A percentile compares a stretch with the other conserved stretches of the same genome.
Conservation (phyloP, 2,888 invertebrate species). For the Epistrophe eligans region DNA sequence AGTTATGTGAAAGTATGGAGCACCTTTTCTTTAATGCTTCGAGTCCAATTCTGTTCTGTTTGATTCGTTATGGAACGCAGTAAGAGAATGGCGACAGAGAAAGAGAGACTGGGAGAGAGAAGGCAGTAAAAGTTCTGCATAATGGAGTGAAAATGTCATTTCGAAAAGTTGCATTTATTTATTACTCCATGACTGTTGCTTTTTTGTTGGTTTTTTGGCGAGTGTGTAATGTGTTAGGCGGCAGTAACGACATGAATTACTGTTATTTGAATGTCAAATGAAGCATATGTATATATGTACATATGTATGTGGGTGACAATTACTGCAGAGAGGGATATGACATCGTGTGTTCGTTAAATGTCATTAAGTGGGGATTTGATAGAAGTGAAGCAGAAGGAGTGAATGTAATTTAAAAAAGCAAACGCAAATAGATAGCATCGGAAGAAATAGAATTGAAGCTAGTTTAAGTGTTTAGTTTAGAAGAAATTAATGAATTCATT, state of each 20-base stretch:
- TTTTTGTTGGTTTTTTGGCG: neutral
- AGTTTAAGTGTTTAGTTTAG: no score
- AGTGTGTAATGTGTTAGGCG: neutral
- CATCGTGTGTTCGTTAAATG: constrained; percentile 48
- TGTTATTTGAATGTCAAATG: constrained; percentile 34
- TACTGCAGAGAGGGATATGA: constrained; percentile 49
- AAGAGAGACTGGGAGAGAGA: neutral
- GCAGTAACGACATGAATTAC: constrained; percentile 55
- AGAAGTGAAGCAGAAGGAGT: neutral
- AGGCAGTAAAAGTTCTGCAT: constrained; percentile 54
- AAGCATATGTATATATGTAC: constrained; percentile 67
- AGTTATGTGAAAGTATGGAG: neutral
- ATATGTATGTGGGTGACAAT: constrained; percentile 73
- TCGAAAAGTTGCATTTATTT: constrained; percentile 75
- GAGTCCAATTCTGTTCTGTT: constrained; percentile 48
- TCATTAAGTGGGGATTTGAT: constrained; percentile 26
- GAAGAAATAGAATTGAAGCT: no score
- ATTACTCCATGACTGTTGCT: constrained; percentile 51
- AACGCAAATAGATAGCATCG: no score
- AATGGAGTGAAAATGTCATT: constrained; percentile 76
- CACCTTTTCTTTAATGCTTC: constrained; percentile 44
- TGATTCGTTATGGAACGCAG: constrained; percentile 51
- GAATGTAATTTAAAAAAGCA: neutral
- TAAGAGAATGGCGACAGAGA: neutral
- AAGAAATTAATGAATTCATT: no score